Evolutionary conservation across 2,888 invertebrate species (phyloP), one percentile per base, ranked within the genome.

Genomic region (Neuroscelio doddi): DNA sequence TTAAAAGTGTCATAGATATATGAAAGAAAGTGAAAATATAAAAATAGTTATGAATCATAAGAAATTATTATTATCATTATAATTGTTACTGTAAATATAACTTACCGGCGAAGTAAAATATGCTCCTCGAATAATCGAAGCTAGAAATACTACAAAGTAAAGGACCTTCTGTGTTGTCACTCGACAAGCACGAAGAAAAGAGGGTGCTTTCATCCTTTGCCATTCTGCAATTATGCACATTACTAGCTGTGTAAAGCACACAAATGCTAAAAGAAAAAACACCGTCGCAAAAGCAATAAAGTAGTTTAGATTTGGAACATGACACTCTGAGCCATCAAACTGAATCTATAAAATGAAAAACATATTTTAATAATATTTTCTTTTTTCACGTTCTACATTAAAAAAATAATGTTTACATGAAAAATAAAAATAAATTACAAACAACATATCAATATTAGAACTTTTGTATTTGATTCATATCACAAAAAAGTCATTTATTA

Each of bases 31-130:
- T n/a, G n/a, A n/a, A 21, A 21, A 21, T 21, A 5, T 3, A 21
- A 21, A 5, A 21, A 21, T 21, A 21, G 21, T 21, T 21, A 21
- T n/a, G n/a, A n/a, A n/a, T n/a, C n/a, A n/a, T n/a, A n/a, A n/a
- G n/a, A n/a, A n/a, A n/a, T n/a, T n/a, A n/a, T n/a, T n/a, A n/a
- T n/a, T n/a, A n/a, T n/a, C n/a, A n/a, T n/a, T n/a, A n/a, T n/a
- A n/a, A n/a, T 21, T 21, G 5, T 21, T 5, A 44, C 17, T 17
- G 9, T 17, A n/a, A 14, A 29, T 14, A 32, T 12, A 30, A 87
- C 91, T 90, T 85, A 95, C 95, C 80, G 94, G 94, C 34, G 93
- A 93, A 34, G 95, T 92, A 79, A 96, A 96, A 85, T 95, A 96
- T 1, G 95, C 94, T 38, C 95, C 96, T 44, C 96, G 87, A 53